phyloP scores from a whole-genome alignment of 2,113 vertebrate species.

The Bubo scandiacus region DNA sequence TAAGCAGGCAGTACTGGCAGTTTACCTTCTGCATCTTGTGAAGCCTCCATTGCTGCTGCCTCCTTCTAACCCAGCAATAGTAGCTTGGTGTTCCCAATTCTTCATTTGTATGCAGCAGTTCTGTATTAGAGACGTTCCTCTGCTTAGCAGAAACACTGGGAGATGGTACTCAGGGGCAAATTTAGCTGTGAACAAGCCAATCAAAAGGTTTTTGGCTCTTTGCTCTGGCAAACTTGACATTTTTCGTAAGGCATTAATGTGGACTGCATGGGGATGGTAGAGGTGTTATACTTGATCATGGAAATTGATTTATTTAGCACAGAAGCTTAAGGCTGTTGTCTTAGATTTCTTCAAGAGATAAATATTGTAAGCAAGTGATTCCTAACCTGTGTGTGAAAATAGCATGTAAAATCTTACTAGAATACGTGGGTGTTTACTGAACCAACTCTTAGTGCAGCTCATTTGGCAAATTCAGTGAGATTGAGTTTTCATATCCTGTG shows the following conservation, averaged over 20 bases:
- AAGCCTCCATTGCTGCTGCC: not conserved
- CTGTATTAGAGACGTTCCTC: not conserved
- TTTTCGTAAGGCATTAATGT: not conserved
- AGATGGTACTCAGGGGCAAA: fast-evolving
- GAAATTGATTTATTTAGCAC: not conserved
- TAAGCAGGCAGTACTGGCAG: not conserved
- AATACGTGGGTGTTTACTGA: not conserved
- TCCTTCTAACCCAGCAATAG: not conserved
- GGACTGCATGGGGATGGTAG: not conserved
- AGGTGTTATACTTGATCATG: not conserved
- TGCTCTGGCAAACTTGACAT: not conserved
- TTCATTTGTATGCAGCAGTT: not conserved
- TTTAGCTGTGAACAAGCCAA: not conserved
- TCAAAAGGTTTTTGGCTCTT: not conserved
- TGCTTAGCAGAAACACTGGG: not conserved
- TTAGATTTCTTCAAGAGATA: not conserved
- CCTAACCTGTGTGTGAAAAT: not conserved
- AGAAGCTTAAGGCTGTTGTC: not conserved
- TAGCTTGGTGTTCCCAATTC: not conserved
- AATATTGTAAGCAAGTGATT: not conserved
- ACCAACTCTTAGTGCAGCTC: not conserved
- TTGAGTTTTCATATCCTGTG: not conserved
- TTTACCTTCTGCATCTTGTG: not conserved
- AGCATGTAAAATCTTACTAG: not conserved
- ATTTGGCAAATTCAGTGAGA: not conserved